Percentiles rank a stretch among this genome's conserved stretches.
These are phyloP conservation scores for Pristionchus arcanus DNA, from an alignment of 2,888 invertebrate species.

Conservation along the genomic window DNA sequence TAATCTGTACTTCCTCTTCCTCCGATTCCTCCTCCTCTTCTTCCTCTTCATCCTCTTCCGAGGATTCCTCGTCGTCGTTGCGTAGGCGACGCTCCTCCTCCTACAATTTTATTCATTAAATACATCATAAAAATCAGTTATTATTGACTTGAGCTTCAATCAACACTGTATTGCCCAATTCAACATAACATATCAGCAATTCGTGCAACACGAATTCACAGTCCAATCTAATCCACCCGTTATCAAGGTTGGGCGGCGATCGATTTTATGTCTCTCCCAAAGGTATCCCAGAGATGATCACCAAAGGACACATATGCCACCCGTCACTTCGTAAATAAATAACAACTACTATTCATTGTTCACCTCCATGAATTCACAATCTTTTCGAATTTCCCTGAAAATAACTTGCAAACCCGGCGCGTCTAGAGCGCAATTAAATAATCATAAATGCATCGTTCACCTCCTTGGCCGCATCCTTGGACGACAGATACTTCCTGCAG, in stretches of 20 bases:
- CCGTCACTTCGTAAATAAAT: no score
- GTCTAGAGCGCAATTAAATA: no score
- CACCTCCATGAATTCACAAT: no score
- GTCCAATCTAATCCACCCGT: no score
- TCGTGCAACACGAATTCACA: no score
- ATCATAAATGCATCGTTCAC: not conserved
- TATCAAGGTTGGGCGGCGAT: no score
- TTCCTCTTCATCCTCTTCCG: constrained; percentile 21
- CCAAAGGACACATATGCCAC: no score
- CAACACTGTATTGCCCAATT: not conserved
- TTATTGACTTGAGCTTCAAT: not conserved
- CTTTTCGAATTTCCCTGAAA: no score
- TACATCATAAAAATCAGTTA: no score
- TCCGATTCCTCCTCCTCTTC: constrained; percentile 49
- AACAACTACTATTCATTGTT: no score
- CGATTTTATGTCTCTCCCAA: no score
- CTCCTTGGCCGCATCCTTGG: constrained; percentile 34
- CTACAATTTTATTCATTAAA: not conserved
- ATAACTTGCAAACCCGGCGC: not conserved
- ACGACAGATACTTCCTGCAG: constrained; percentile 88
- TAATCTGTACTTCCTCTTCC: constrained; percentile 23
- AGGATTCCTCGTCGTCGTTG: not conserved
- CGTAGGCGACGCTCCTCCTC: constrained; percentile 40
- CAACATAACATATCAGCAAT: not conserved
- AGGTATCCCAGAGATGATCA: no score